Percentiles rank a stretch among this genome's conserved stretches.
Conservation (phyloP, 2,113 vertebrate genomes). For the Rana temporaria region DNA sequence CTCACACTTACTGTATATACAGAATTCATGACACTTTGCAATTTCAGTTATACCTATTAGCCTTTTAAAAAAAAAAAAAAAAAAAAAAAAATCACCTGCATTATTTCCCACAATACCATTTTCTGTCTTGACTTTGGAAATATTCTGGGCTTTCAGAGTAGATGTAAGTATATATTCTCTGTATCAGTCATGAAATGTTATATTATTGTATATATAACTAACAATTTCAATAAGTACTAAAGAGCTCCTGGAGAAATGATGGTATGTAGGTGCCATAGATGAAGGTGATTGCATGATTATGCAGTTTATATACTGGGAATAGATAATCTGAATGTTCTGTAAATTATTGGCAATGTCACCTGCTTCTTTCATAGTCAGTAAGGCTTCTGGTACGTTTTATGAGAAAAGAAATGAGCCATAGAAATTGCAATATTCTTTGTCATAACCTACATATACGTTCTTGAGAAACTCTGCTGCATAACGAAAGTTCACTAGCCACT, state of each 20-base stretch:
- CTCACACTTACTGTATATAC: no score
- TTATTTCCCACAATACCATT: no score
- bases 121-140: no score
- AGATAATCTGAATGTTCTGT: constrained; percentile 36
- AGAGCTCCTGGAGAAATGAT: not conserved
- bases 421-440: constrained; percentile 42
- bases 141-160: no score
- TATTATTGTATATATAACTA: not conserved
- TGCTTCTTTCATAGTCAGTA: constrained; percentile 41
- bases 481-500: constrained; percentile 10
- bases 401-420: constrained; percentile 45
- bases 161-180: no score
- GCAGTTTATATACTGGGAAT: constrained; percentile 22
- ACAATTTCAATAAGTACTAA: not conserved
- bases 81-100: no score
- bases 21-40: no score
- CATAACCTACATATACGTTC: constrained; percentile 38
- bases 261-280: constrained; percentile 12
- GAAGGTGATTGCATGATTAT: constrained; percentile 16
- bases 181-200: no score
- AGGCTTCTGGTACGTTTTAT: constrained; percentile 41
- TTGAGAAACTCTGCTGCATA: constrained; percentile 5
- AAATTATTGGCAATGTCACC: constrained; percentile 43
- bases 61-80: no score
- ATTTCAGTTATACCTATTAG: no score